Percentiles rank a stretch among this genome's conserved stretches.
These are phyloP conservation scores for Sigmodon hispidus DNA, from an alignment of 2,113 vertebrate genomes.

Conservation along the genomic window DNA sequence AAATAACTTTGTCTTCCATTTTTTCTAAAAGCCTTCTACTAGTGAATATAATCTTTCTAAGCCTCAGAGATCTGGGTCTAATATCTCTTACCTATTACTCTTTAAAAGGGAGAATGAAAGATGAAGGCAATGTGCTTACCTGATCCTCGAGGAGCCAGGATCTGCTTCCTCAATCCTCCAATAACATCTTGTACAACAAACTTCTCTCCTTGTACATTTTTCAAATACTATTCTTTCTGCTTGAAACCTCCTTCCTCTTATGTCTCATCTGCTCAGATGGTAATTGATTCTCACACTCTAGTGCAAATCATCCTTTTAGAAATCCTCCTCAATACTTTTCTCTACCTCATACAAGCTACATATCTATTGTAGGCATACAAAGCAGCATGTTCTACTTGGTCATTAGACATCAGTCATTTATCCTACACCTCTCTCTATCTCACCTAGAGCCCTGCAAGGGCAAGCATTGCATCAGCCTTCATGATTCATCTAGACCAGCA, in stretches of 20 bases:
- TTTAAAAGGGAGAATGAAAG: not conserved
- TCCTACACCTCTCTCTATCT: not conserved
- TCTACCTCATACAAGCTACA: not conserved
- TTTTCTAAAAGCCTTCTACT: not conserved
- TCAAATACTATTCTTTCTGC: not conserved
- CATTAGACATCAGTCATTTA: not conserved
- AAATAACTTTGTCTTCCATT: slow-evolving; percentile 3
- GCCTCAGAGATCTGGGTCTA: not conserved
- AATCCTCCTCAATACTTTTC: not conserved
- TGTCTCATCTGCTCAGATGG: not conserved
- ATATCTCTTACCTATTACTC: not conserved
- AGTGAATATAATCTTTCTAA: not conserved
- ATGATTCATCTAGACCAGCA: not conserved
- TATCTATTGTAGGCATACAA: not conserved
- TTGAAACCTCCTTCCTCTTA: not conserved
- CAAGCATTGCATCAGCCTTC: not conserved
- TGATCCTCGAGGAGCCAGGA: not conserved
- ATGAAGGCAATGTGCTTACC: not conserved
- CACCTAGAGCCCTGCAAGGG: not conserved
- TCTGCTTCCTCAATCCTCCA: not conserved
- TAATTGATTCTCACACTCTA: not conserved
- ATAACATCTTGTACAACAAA: not conserved
- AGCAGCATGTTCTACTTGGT: not conserved
- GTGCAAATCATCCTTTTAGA: not conserved
- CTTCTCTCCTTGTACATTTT: not conserved